Conservation (phyloP, 2,113 vertebrate genomes). For the Sylvia atricapilla region DNA sequence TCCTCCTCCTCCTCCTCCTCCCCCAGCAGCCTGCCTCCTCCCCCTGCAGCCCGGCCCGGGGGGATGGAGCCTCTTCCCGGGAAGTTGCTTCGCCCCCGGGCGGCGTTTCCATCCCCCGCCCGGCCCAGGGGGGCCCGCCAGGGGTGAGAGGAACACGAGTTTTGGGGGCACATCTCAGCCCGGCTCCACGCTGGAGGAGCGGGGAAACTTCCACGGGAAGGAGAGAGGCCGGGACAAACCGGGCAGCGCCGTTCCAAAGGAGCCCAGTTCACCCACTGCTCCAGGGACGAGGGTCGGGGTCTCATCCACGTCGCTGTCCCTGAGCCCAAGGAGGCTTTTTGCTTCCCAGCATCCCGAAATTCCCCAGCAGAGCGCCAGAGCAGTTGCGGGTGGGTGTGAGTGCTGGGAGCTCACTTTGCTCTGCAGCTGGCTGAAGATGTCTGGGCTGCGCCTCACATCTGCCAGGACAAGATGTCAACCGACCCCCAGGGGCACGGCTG, state of each 20-base stretch:
- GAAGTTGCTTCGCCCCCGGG: background rate
- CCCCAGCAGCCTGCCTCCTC: background rate
- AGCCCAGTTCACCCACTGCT: background rate
- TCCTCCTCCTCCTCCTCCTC: conserved; percentile 1
- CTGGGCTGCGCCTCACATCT: background rate
- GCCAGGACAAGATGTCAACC: background rate
- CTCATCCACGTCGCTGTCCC: background rate
- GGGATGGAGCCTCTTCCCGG: conserved; percentile 23
- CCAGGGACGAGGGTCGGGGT: background rate
- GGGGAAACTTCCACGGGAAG: background rate
- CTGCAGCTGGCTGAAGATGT: background rate
- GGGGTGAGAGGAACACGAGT: background rate
- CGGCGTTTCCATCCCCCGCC: background rate
- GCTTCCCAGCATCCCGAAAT: background rate
- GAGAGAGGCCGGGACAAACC: background rate
- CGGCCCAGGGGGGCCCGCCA: background rate
- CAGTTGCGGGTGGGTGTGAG: background rate
- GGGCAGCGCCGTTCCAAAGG: accelerated
- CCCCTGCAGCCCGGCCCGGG: background rate
- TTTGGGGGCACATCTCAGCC: background rate
- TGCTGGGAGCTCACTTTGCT: background rate
- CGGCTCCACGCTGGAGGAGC: background rate
- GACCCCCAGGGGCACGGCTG: background rate
- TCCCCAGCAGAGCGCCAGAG: background rate
- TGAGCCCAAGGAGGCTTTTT: background rate